Base-by-base conservation (phyloP, 2,797 vertebrate genomes). In the Mergus octosetaceus region DNA sequence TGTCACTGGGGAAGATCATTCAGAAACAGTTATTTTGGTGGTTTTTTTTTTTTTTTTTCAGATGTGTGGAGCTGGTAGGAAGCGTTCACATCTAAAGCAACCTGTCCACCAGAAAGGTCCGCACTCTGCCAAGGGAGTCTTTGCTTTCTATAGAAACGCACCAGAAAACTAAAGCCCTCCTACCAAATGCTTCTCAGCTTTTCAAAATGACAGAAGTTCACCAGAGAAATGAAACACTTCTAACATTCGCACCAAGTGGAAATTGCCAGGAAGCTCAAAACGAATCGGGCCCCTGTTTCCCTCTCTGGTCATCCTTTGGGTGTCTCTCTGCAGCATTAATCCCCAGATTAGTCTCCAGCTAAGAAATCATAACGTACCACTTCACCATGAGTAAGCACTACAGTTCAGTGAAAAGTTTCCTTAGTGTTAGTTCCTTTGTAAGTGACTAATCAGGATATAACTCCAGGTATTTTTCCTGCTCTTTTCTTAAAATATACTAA, bases 381-480 rank as follows among this genome's bases (percentile, higher is more conserved):
- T 53, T 71, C 53, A 57, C n/a, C 43, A 25, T 82, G 90, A 95
- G 86, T 91, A 92, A 95, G 84, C 75, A 71, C 12, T 34, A 54
- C 2, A 85, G 43, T 13, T 43, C 39, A 85, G 32, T 21, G 77
- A 86, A 81, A 92, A 64, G 39, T 38, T 82, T 34, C 88, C 68
- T 61, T 45, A 43, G 14, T 13, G 18, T 90, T 86, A 70, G 51
- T 45, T 84, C 62, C 70, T 73, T 30, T 47, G 58, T 45, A 43
- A 22, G 30, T 87, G 93, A 95, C 87, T 89, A 87, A 91, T 36
- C 87, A 77, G 87, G 72, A 87, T 74, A 47, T 38, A 95, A 92
- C 65, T 77, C 57, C n/a, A 89, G 39, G 53, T 78, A 89, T 57
- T 87, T 89, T 85, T 92, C 69, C 80, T 74, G 53, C 24, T 4